These are phyloP conservation scores for Neoseiulus cucumeris DNA, from an alignment of 1,140 invertebrate species.

Conservation along the genomic window DNA sequence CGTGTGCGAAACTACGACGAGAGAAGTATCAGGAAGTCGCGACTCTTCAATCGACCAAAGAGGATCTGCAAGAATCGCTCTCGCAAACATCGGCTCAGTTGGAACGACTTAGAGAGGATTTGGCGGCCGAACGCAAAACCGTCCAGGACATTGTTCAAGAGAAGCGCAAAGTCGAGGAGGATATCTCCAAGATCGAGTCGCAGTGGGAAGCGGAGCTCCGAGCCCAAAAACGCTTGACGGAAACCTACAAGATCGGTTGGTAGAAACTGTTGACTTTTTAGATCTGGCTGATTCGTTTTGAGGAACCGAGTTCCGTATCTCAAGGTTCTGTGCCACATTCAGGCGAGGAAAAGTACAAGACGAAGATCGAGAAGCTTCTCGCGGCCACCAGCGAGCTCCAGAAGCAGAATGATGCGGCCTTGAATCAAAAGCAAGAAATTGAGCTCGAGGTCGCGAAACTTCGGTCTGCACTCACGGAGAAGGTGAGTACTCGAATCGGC, in stretches of 20 bases:
- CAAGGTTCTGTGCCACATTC: too few relatives aligned
- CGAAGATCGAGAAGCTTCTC: neutral
- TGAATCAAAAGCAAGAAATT: neutral
- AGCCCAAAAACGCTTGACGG: neutral
- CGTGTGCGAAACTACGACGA: neutral
- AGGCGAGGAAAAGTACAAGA: constrained; percentile 4
- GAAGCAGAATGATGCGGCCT: neutral
- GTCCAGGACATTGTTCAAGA: neutral
- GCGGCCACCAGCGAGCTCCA: neutral
- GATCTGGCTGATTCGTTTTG: too few relatives aligned
- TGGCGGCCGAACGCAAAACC: neutral
- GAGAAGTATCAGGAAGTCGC: neutral
- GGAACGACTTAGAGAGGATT: neutral
- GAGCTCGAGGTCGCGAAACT: neutral
- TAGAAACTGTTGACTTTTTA: neutral
- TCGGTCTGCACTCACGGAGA: neutral
- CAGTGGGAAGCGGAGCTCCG: constrained; percentile 6
- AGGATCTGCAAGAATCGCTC: neutral
- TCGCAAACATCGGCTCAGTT: neutral
- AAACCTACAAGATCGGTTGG: neutral
- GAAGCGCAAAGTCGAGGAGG: neutral
- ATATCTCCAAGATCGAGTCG: neutral
- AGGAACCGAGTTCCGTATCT: too few relatives aligned
- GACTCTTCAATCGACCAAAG: neutral
- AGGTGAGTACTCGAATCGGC: neutral